Evolutionary conservation across 2,113 vertebrate species (phyloP).

Genomic region (Smithornis capensis): DNA sequence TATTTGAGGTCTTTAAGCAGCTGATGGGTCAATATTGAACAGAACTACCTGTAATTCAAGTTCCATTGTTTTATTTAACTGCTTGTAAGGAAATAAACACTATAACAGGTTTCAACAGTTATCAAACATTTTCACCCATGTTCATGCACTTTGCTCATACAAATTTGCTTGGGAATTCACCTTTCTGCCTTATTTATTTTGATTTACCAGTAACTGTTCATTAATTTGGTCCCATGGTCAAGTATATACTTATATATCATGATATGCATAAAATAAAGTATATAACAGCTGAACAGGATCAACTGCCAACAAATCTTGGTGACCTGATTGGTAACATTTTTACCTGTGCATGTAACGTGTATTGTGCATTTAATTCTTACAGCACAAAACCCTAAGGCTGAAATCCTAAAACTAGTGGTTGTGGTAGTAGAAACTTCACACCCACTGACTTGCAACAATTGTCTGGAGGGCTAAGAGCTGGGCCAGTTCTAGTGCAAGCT

Average conservation of each 20-base stretch:
- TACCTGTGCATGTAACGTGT: no score
- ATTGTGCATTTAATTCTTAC: background rate
- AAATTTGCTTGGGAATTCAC: background rate
- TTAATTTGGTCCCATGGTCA: background rate
- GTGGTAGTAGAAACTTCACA: background rate
- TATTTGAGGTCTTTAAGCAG: conserved; percentile 29
- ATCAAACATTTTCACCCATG: background rate
- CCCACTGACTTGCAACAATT: background rate
- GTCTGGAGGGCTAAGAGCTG: background rate
- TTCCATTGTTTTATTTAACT: conserved; percentile 47
- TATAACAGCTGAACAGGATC: background rate
- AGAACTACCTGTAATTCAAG: conserved; percentile 60
- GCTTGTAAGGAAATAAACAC: background rate
- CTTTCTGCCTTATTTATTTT: background rate
- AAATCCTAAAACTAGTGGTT: background rate
- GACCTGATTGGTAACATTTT: background rate
- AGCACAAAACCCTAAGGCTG: background rate
- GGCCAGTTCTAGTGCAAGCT: background rate
- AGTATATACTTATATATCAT: no score
- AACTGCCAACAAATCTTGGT: background rate
- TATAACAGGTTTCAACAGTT: background rate
- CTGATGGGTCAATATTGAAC: conserved; percentile 60
- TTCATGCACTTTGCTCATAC: background rate
- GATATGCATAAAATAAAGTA: background rate
- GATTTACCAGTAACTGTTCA: background rate